phyloP scores from a whole-genome alignment of 2,113 vertebrate species.

The Chloropsis cyanopogon region DNA sequence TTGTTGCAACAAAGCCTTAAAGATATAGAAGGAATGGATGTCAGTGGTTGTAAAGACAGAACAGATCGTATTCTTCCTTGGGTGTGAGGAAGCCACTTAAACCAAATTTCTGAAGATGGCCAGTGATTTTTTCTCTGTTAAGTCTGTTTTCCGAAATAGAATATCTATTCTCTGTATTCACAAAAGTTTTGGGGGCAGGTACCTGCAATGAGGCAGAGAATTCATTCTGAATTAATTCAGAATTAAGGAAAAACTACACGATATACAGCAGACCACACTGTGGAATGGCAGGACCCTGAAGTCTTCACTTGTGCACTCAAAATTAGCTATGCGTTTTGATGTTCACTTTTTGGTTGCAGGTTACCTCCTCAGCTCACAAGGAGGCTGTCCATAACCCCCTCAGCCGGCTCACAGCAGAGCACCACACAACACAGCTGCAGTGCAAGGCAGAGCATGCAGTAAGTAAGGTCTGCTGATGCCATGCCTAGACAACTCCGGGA shows the following conservation, averaged over 20 bases:
- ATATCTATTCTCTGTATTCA: neutral
- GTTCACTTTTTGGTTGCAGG: neutral
- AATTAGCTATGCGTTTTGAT: neutral
- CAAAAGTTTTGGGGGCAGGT: neutral
- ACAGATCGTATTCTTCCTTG: neutral
- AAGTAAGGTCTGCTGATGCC: neutral
- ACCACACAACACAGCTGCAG: rapidly evolving
- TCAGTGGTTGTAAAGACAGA: neutral
- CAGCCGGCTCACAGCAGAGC: neutral
- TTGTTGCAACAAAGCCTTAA: neutral
- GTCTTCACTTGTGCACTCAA: neutral
- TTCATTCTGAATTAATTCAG: no score
- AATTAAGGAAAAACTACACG: neutral
- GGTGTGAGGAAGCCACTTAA: neutral
- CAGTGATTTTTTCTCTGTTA: neutral
- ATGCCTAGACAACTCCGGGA: rapidly evolving
- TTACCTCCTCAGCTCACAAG: neutral
- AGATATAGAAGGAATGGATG: neutral
- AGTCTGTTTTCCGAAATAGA: neutral
- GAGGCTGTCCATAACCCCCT: neutral
- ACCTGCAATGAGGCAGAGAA: neutral
- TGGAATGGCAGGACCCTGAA: rapidly evolving
- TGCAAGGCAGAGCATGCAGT: rapidly evolving
- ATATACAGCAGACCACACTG: neutral
- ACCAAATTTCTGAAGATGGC: neutral